A percentile compares a stretch with the other conserved stretches of the same genome.
phyloP scores from a whole-genome alignment of 2,888 invertebrate genomes.

The Sinotaia quadrata region DNA sequence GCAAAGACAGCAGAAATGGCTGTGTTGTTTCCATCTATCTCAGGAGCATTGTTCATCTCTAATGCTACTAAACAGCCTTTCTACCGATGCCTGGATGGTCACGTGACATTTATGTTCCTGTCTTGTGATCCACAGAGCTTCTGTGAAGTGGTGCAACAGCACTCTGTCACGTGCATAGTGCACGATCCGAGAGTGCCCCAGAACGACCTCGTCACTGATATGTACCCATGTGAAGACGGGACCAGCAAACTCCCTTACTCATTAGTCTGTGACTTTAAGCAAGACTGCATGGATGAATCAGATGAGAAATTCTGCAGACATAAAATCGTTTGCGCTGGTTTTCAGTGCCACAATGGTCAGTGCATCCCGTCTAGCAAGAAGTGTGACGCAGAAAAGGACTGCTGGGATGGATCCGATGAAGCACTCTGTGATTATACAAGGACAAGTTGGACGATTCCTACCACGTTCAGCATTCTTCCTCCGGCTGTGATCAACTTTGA shows the following conservation, averaged over 20 bases:
- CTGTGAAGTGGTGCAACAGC: background rate
- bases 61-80: no score
- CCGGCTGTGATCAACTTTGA: no score
- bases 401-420: slow-evolving; percentile 58
- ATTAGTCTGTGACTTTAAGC: slow-evolving; percentile 1
- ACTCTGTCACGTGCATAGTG: background rate
- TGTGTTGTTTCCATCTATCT: no score
- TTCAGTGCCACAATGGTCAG: slow-evolving; percentile 53
- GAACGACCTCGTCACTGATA: background rate
- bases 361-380: slow-evolving; percentile 45
- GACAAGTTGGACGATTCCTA: no score
- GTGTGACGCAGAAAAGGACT: slow-evolving; percentile 52
- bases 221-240: background rate
- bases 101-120: slow-evolving; percentile 9
- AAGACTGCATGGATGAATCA: background rate
- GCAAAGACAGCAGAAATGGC: no score
- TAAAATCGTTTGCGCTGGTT: slow-evolving; percentile 40
- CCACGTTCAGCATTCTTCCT: no score
- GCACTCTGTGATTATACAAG: no score
- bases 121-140: slow-evolving; percentile 9
- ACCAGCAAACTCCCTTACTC: background rate
- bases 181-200: no score
- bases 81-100: background rate
- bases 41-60: no score
- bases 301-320: slow-evolving; percentile 3